phyloP scores from a whole-genome alignment of 1,140 invertebrate genomes.

The Thalassaphorura encarpata region DNA sequence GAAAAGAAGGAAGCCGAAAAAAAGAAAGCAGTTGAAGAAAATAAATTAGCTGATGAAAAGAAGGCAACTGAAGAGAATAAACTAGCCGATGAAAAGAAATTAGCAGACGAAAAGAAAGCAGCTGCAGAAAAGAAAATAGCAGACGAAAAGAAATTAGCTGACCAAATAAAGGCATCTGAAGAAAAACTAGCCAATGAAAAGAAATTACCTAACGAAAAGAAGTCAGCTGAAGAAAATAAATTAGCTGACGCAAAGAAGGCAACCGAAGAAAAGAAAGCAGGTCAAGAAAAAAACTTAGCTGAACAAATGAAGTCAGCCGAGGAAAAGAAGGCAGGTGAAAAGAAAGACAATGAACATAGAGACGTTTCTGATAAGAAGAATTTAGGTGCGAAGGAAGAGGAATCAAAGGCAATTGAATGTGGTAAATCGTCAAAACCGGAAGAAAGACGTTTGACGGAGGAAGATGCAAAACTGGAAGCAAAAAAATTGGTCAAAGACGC shows the following conservation, averaged over 20 bases:
- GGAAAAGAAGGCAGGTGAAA: too few relatives aligned
- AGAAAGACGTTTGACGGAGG: too few relatives aligned
- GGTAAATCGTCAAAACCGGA: too few relatives aligned
- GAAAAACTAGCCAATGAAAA: neutral
- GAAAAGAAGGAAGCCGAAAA: neutral
- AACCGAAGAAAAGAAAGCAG: neutral
- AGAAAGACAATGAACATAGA: too few relatives aligned
- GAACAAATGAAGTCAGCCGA: neutral
- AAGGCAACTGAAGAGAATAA: neutral
- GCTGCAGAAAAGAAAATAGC: neutral
- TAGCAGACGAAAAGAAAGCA: neutral
- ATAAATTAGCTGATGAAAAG: neutral
- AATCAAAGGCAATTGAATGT: too few relatives aligned
- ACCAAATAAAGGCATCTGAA: too few relatives aligned
- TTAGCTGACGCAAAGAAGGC: neutral
- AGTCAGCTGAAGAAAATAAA: neutral
- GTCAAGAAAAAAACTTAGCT: neutral
- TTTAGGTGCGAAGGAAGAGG: too few relatives aligned
- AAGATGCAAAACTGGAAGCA: too few relatives aligned
- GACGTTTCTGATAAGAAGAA: too few relatives aligned
- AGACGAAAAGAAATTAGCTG: neutral
- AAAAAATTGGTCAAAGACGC: too few relatives aligned
- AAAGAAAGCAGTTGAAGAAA: neutral
- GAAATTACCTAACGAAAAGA: neutral
- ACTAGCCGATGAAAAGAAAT: neutral